Evolutionary conservation across 2,888 invertebrate genomes (phyloP).

Genomic region (Augochlorella aurata): DNA sequence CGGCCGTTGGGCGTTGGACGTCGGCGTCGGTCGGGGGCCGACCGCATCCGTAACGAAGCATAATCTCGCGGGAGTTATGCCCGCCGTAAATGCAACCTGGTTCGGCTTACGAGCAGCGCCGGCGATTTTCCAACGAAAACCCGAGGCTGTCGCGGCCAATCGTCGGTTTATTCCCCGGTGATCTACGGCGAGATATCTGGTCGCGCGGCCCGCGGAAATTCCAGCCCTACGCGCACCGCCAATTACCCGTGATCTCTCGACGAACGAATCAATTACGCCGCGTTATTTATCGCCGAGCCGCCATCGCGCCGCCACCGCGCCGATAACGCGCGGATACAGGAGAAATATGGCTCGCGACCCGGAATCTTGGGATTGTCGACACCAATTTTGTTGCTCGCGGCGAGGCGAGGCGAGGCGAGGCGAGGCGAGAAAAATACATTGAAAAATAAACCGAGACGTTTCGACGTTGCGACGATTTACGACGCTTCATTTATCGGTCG

Average conservation of each 20-base stretch:
- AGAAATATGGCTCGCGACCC: conserved; percentile 23
- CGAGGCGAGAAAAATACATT: too few relatives aligned
- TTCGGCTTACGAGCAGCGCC: neutral
- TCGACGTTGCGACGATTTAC: neutral
- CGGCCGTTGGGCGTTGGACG: neutral
- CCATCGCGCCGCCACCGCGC: neutral
- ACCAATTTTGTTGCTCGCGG: neutral
- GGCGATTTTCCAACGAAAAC: conserved; percentile 4
- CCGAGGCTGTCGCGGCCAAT: neutral
- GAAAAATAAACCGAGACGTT: too few relatives aligned
- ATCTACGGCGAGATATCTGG: neutral
- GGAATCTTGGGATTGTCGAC: conserved; percentile 17
- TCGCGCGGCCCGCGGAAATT: conserved; percentile 2
- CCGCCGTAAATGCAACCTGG: conserved; percentile 37
- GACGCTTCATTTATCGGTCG: too few relatives aligned
- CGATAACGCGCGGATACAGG: neutral
- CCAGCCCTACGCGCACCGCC: conserved; percentile 1
- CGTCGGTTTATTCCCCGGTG: neutral
- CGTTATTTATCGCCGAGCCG: conserved; percentile 49
- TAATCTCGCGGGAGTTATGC: conserved; percentile 42
- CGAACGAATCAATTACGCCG: conserved; percentile 21
- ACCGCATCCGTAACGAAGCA: conserved; percentile 27
- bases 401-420: too few relatives aligned
- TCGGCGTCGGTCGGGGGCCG: neutral
- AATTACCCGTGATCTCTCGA: conserved; percentile 27